Percentiles rank a stretch among this genome's conserved stretches.
Conservation (phyloP, 1,140 invertebrate species). For the Pseudomyrmex dendroicus region DNA sequence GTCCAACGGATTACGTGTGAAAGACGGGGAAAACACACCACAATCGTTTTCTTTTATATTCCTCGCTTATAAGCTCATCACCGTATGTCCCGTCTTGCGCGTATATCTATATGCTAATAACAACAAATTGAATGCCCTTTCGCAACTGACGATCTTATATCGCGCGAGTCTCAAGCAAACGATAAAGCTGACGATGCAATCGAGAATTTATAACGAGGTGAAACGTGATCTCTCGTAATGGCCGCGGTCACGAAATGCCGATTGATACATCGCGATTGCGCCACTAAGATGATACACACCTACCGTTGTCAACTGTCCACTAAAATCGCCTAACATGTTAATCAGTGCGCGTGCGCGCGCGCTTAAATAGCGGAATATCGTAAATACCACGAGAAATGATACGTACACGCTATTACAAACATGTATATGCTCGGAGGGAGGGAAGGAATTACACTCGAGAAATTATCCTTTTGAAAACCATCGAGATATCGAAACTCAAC, state of each 20-base stretch:
- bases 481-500: conserved; percentile 61
- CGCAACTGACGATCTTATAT: conserved; percentile 22
- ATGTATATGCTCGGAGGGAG: conserved; percentile 3
- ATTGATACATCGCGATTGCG: conserved; percentile 13
- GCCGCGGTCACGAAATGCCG: background rate
- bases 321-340: conserved; percentile 38
- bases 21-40: background rate
- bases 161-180: background rate
- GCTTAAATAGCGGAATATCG: background rate
- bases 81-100: background rate
- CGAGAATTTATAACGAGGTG: conserved; percentile 49
- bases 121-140: conserved; percentile 56
- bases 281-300: conserved; percentile 18
- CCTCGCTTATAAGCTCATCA: conserved; percentile 5
- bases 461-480: conserved; percentile 39
- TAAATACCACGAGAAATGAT: conserved; percentile 23
- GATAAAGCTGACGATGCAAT: conserved; percentile 19
- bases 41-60: conserved; percentile 50
- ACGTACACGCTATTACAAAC: conserved; percentile 10
- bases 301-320: background rate
- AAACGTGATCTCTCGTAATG: conserved; percentile 50
- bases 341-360: background rate
- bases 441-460: conserved; percentile 23
- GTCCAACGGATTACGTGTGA: conserved; percentile 32
- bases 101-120: conserved; percentile 4